These are phyloP conservation scores for Bombus impatiens DNA, from an alignment of 1,140 invertebrate genomes.

Conservation along the genomic window DNA sequence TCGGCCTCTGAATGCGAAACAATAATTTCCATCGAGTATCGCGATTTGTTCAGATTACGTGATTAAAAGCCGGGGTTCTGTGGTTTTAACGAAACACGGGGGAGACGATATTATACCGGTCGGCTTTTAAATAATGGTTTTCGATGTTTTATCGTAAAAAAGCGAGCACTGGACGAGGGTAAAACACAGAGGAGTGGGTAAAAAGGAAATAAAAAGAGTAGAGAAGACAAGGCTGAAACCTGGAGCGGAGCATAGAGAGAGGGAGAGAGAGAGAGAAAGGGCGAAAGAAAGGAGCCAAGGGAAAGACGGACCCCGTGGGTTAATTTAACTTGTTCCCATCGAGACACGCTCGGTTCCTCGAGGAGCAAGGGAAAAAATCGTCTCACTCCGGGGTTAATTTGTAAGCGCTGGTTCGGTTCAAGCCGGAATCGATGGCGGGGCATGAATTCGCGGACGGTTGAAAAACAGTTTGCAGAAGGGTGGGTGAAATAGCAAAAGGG, in stretches of 20 bases:
- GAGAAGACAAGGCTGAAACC: not conserved
- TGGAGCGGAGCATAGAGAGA: not conserved
- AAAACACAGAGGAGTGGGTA: not conserved
- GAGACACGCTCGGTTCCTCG: slow-evolving; percentile 36
- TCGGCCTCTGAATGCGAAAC: not conserved
- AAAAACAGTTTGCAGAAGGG: not conserved
- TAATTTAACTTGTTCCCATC: slow-evolving; percentile 61
- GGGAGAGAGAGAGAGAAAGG: not conserved
- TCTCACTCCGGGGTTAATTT: slow-evolving; percentile 57
- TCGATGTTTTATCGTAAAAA: slow-evolving; percentile 39
- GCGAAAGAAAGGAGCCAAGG: not conserved
- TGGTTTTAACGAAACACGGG: slow-evolving; percentile 32
- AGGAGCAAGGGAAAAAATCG: slow-evolving; percentile 26
- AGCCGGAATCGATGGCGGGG: slow-evolving; percentile 48
- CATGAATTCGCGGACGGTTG: slow-evolving; percentile 42
- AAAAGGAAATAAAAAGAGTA: not conserved
- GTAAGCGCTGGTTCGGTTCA: slow-evolving; percentile 46
- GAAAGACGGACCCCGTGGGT: slow-evolving; percentile 34
- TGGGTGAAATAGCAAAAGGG: not conserved
- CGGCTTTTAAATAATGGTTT: slow-evolving; percentile 50
- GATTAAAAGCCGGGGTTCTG: slow-evolving; percentile 32
- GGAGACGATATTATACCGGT: slow-evolving; percentile 29
- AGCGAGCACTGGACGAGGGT: not conserved
- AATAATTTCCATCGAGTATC: slow-evolving; percentile 4
- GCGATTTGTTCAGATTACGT: slow-evolving; percentile 8